Evolutionary conservation across 1,140 invertebrate species (phyloP), one percentile per base, ranked within the genome.

Genomic region (Brachionus koreanus): DNA sequence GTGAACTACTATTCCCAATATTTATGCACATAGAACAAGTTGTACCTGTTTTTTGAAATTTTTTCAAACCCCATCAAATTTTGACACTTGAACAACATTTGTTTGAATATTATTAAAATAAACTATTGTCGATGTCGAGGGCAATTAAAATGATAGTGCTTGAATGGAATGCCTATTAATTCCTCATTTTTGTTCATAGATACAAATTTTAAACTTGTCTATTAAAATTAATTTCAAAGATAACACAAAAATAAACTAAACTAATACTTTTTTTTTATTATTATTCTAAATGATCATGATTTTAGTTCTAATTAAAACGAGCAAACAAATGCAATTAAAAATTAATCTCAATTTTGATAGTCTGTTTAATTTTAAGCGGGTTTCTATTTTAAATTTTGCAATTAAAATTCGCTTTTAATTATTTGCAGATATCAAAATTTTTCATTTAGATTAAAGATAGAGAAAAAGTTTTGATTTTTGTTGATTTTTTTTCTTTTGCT

Each of bases 41-140:
- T 74, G 69, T 74, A 74, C 69, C 69, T 74, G 69, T 74, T 74
- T 42, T 74, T 74, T 9, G 19, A 42, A 16, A 43, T 72, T 72
- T 23, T 42, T 65, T 65, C n/a, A 29, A 9, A 29, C 25, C 12
- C 7, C 33, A 10, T 43, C 35, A 46, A 74, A 46, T 46, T 74
- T 46, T 74, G 69, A 74, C 69, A 74, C 39, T 23, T 49, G 39
- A 46, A 16, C 16, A 74, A 74, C 69, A 74, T 49, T 46, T 74
- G 69, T 74, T 43, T 74, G 69, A 25, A 72, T 72, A 42, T 37
- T 65, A 39, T 39, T 12, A 25, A 72, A 69, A 35, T 67, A 0
- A 72, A 74, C 12, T 74, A 12, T 39, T 74, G 29, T 23, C 25
- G 23, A 49, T 74, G 42, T 46, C 69, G 39, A 19, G 19, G 69